phyloP scores from a whole-genome alignment of 2,888 invertebrate genomes.

The Diarsia brunnea region DNA sequence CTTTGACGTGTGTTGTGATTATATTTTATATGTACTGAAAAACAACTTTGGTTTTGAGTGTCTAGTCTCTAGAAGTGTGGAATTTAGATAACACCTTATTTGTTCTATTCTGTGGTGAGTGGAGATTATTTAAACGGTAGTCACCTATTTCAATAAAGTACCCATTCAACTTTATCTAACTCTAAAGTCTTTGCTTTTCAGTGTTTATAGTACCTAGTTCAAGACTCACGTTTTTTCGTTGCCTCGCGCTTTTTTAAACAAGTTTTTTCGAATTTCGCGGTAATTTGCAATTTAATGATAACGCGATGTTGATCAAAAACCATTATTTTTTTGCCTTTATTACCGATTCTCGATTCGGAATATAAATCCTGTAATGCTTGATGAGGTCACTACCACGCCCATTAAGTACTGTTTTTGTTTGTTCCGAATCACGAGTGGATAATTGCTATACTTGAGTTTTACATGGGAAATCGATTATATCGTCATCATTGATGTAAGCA shows the following conservation, averaged over 20 bases:
- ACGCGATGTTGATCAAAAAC: not conserved
- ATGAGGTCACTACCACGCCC: conserved; percentile 27
- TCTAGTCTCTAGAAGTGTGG: conserved; percentile 13
- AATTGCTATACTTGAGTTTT: conserved; percentile 30
- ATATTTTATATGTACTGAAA: not conserved
- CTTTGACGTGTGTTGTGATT: conserved; percentile 1
- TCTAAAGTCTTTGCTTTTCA: conserved; percentile 2
- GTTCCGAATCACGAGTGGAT: conserved; percentile 36
- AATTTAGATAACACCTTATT: conserved; percentile 10
- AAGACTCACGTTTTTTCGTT: not conserved
- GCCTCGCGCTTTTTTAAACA: not conserved
- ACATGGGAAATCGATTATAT: conserved; percentile 19
- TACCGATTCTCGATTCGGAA: conserved; percentile 11
- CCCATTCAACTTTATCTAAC: not conserved
- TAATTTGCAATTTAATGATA: conserved; percentile 4
- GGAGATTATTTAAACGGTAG: conserved; percentile 7
- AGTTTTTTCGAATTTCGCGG: conserved; percentile 15
- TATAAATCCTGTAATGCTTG: not conserved
- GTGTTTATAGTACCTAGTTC: conserved; percentile 13
- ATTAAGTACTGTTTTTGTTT: conserved; percentile 25
- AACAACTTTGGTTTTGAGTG: conserved; percentile 10
- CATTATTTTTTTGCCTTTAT: conserved; percentile 5
- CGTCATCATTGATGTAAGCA: conserved; percentile 1
- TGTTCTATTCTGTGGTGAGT: conserved; percentile 30
- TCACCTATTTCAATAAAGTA: not conserved